Conservation (phyloP, 1,140 invertebrate genomes). For the Temnothorax nylanderi region DNA sequence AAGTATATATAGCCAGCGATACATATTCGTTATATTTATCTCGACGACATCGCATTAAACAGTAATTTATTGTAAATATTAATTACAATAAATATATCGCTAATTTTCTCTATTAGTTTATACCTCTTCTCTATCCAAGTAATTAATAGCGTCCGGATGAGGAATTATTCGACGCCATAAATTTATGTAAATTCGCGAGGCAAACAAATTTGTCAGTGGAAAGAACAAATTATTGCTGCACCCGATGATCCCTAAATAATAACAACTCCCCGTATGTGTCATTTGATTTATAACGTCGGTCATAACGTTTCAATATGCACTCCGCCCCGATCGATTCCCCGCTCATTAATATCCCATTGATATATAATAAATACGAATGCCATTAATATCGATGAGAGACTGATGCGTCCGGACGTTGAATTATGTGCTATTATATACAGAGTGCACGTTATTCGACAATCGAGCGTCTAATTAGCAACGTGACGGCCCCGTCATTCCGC, state of each 20-base stretch:
- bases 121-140: not conserved
- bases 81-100: not conserved
- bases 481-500: not conserved
- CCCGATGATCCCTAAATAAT: slow-evolving; percentile 30
- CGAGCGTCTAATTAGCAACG: slow-evolving; percentile 13
- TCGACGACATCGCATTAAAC: not conserved
- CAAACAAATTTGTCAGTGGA: not conserved
- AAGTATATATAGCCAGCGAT: not conserved
- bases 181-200: slow-evolving; percentile 32
- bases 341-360: slow-evolving; percentile 59
- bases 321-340: slow-evolving; percentile 15
- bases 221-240: not conserved
- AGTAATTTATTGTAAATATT: slow-evolving; percentile 24
- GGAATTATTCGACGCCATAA: slow-evolving; percentile 8
- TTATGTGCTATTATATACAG: slow-evolving; percentile 24
- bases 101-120: not conserved
- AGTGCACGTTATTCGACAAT: slow-evolving; percentile 17
- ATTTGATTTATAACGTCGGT: slow-evolving; percentile 7
- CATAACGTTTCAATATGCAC: not conserved
- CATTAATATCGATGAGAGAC: slow-evolving; percentile 28
- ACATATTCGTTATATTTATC: not conserved
- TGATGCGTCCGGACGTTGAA: not conserved
- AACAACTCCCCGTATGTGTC: too few species aligned
- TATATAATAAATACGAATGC: slow-evolving; percentile 53
- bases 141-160: not conserved